Evolutionary conservation across 2,888 invertebrate genomes (phyloP).

Genomic region (Ectropis crepuscularia): DNA sequence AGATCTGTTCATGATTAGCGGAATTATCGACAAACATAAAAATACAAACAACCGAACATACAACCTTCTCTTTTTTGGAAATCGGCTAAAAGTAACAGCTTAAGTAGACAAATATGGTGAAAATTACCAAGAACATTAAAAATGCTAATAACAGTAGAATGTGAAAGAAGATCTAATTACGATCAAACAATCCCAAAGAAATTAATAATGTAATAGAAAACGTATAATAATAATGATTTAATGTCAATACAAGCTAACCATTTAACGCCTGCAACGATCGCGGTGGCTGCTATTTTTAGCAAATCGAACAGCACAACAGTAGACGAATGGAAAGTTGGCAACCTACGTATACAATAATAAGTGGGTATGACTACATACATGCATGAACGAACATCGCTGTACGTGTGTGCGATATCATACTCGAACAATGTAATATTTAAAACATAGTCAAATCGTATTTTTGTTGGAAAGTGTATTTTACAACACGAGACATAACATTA

Average conservation of each 20-base stretch:
- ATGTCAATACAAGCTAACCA: slow-evolving; percentile 16
- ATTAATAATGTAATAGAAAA: slow-evolving; percentile 2
- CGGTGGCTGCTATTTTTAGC: slow-evolving; percentile 76
- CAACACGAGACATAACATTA: background rate
- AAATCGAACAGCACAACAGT: slow-evolving; percentile 54
- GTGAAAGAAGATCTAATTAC: too few relatives aligned
- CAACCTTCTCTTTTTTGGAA: too few relatives aligned
- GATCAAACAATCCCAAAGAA: background rate
- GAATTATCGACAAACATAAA: too few relatives aligned
- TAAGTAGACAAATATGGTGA: too few relatives aligned
- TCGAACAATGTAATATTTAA: background rate
- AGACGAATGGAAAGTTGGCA: slow-evolving; percentile 79
- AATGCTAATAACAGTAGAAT: background rate
- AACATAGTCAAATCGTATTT: too few relatives aligned
- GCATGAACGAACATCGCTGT: slow-evolving; percentile 12
- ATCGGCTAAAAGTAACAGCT: too few relatives aligned
- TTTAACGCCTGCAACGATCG: slow-evolving; percentile 56
- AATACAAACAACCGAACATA: too few relatives aligned
- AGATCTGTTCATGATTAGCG: too few relatives aligned
- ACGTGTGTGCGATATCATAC: slow-evolving; percentile 22
- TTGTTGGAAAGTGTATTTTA: background rate
- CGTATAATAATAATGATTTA: slow-evolving; percentile 4
- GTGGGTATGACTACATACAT: slow-evolving; percentile 28
- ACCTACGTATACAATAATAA: slow-evolving; percentile 54
- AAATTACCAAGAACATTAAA: too few relatives aligned